Percentiles rank a stretch among this genome's conserved stretches.
phyloP scores from a whole-genome alignment of 2,888 invertebrate species.

The Nasonia oneida region DNA sequence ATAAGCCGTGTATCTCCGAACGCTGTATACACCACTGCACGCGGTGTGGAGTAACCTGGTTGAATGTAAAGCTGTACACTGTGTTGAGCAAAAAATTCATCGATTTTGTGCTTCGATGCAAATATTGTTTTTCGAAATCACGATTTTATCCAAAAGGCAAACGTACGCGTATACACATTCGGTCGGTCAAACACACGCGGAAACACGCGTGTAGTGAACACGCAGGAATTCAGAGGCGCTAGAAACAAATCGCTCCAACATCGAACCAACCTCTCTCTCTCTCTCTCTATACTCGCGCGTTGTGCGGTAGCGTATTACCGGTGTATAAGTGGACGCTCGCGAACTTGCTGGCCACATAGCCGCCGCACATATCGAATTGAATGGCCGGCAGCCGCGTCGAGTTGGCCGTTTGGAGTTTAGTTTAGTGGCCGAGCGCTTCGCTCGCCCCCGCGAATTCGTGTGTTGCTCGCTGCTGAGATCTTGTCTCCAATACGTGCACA shows the following conservation, averaged over 20 bases:
- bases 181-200: background rate
- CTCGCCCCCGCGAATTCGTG: background rate
- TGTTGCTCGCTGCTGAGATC: background rate
- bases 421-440: conserved; percentile 12
- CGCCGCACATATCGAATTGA: conserved; percentile 14
- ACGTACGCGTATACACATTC: too few species aligned
- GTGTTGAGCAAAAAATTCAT: too few species aligned
- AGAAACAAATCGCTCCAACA: conserved; percentile 32
- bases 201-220: background rate
- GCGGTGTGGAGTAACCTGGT: too few species aligned
- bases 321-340: conserved; percentile 20
- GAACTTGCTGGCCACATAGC: conserved; percentile 12
- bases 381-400: background rate
- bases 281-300: background rate
- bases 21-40: background rate
- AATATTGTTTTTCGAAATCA: background rate
- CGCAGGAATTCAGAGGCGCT: conserved; percentile 11
- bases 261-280: conserved; percentile 2
- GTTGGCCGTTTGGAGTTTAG: conserved; percentile 21
- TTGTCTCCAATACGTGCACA: background rate
- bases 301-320: conserved; percentile 19
- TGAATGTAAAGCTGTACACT: background rate
- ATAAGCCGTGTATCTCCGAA: background rate
- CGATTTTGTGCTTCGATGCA: background rate
- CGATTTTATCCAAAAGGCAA: too few species aligned